Conservation (phyloP, 2,797 vertebrate genomes). For the Phyllotis vaccarum region DNA sequence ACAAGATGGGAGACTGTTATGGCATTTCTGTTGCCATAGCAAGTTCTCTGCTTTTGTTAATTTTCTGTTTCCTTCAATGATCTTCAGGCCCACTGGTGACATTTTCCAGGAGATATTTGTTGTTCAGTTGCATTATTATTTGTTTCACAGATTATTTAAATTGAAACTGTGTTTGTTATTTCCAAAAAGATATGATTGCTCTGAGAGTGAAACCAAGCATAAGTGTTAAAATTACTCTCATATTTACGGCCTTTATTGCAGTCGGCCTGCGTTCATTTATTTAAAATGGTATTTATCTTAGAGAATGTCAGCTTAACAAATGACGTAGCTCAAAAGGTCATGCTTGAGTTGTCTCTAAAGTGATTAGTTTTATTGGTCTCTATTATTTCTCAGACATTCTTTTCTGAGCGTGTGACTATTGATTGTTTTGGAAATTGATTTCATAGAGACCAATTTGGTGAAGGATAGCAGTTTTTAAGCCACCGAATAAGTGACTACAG, state of each 20-base stretch:
- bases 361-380: slow-evolving; percentile 35
- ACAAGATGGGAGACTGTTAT: neutral
- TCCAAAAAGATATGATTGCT: neutral
- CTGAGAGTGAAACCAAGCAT: neutral
- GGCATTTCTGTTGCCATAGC: slow-evolving; percentile 12
- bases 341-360: slow-evolving; percentile 60
- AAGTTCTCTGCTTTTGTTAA: neutral
- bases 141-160: slow-evolving; percentile 37
- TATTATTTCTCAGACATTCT: slow-evolving; percentile 64
- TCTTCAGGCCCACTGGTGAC: neutral
- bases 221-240: slow-evolving; percentile 26
- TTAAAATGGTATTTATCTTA: slow-evolving; percentile 64
- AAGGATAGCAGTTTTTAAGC: slow-evolving; percentile 28
- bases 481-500: neutral
- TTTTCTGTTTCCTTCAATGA: slow-evolving; percentile 53
- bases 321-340: slow-evolving; percentile 48
- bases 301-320: slow-evolving; percentile 54
- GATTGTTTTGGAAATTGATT: slow-evolving; percentile 70
- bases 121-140: slow-evolving; percentile 1
- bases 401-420: slow-evolving; percentile 67
- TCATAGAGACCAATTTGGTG: slow-evolving; percentile 54
- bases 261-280: neutral
- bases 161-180: slow-evolving; percentile 38
- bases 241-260: neutral
- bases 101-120: neutral